Percentiles rank a stretch among this genome's conserved stretches.
Conservation (phyloP, 2,888 invertebrate genomes). For the Erebia epiphron region DNA sequence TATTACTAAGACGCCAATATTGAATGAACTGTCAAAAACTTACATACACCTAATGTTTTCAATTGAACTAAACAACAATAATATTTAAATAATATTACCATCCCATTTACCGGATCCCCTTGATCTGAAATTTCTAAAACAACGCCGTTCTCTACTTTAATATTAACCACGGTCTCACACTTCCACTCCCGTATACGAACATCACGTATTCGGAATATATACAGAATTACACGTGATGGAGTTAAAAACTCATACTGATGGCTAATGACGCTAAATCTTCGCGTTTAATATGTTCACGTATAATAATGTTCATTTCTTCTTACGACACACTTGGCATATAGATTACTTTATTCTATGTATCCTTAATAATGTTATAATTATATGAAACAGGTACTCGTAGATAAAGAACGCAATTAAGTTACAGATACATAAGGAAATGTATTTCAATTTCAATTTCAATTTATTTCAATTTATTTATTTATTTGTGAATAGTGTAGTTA, state of each 20-base stretch:
- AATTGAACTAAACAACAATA: too few species aligned
- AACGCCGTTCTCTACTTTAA: neutral
- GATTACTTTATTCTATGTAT: conserved; percentile 6
- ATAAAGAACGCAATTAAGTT: too few species aligned
- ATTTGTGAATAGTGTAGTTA: too few species aligned
- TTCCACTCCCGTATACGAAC: conserved; percentile 3
- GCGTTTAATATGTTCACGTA: neutral
- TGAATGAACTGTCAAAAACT: too few species aligned
- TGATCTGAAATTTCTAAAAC: neutral
- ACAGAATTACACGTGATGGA: conserved; percentile 4
- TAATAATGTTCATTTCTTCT: neutral
- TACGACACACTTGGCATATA: conserved; percentile 4
- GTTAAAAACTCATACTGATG: conserved; percentile 12
- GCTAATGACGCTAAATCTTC: conserved; percentile 14
- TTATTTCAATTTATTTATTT: too few species aligned
- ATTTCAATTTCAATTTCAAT: too few species aligned
- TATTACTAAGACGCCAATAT: too few species aligned
- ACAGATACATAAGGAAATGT: too few species aligned
- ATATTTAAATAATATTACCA: neutral
- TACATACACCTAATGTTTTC: too few species aligned
- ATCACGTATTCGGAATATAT: conserved; percentile 4
- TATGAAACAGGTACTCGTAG: too few species aligned
- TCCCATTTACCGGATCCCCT: neutral
- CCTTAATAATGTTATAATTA: too few species aligned
- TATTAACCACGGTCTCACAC: conserved; percentile 8